A percentile compares a stretch with the other conserved stretches of the same genome.
Evolutionary conservation across 2,113 vertebrate species (phyloP).

Genomic region (Cromileptes altivelis): DNA sequence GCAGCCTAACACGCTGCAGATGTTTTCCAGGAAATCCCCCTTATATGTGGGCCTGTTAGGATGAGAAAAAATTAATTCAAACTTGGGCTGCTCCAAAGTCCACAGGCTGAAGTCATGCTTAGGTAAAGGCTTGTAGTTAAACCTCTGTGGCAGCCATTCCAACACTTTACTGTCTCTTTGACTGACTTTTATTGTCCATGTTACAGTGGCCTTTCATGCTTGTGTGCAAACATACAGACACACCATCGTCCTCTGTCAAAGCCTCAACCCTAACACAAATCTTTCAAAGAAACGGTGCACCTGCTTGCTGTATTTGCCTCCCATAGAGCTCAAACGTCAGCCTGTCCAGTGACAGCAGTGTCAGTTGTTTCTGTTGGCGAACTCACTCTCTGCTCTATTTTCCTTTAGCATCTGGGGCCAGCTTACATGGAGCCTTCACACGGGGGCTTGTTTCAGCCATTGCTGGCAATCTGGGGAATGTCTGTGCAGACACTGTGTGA

Average conservation of each 20-base stretch:
- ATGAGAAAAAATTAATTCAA: slow-evolving; percentile 38
- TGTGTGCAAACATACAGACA: slow-evolving; percentile 37
- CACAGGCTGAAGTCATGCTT: slow-evolving; percentile 36
- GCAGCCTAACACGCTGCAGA: slow-evolving; percentile 59
- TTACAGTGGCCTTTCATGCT: slow-evolving; percentile 29
- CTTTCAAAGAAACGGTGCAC: slow-evolving; percentile 1
- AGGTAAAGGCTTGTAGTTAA: neutral
- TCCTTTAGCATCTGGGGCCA: slow-evolving; percentile 34
- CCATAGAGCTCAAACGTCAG: slow-evolving; percentile 23
- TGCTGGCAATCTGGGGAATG: slow-evolving; percentile 14
- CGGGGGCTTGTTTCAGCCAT: slow-evolving; percentile 19
- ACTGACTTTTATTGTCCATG: slow-evolving; percentile 29
- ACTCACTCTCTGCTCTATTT: slow-evolving; percentile 33
- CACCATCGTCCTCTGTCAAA: slow-evolving; percentile 11
- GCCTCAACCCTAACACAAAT: slow-evolving; percentile 9
- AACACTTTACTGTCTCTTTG: slow-evolving; percentile 21
- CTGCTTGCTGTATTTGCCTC: slow-evolving; percentile 25
- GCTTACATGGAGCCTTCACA: slow-evolving; percentile 31
- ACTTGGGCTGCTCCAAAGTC: slow-evolving; percentile 37
- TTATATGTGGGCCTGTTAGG: slow-evolving; percentile 1
- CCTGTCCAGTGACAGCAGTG: slow-evolving; percentile 38
- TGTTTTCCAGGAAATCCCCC: slow-evolving; percentile 65
- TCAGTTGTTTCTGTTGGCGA: slow-evolving; percentile 61
- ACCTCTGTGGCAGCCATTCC: neutral
- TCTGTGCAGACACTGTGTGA: slow-evolving; percentile 10